Percentiles rank a stretch among this genome's conserved stretches.
Conservation (phyloP, 2,797 vertebrate genomes). For the Trachurus trachurus region DNA sequence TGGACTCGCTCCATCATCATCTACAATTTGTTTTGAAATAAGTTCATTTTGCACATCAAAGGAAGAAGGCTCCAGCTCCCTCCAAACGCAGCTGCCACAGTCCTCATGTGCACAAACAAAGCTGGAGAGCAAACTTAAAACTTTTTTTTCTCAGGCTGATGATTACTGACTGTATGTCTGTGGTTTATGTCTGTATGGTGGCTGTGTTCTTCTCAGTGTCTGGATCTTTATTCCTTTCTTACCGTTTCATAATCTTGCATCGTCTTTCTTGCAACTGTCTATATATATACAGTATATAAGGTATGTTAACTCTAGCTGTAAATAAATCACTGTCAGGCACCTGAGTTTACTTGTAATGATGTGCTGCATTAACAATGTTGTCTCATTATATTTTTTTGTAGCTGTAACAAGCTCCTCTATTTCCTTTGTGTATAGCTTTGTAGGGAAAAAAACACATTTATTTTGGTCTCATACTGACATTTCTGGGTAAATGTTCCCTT, state of each 20-base stretch:
- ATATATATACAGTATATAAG: not conserved
- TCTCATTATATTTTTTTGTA: not conserved
- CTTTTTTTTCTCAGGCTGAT: conserved; percentile 4
- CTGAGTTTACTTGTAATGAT: not conserved
- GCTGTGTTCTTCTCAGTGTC: not conserved
- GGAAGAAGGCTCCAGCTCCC: conserved; percentile 7
- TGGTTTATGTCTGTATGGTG: not conserved
- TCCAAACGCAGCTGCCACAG: conserved; percentile 20
- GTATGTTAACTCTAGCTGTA: not conserved
- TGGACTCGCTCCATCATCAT: conserved; percentile 10
- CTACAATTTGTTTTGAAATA: conserved; percentile 34
- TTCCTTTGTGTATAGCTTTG: not conserved
- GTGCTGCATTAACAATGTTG: not conserved
- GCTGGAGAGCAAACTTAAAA: conserved; percentile 17
- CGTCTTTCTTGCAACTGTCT: not conserved
- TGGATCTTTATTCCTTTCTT: not conserved
- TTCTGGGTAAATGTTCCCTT: not conserved
- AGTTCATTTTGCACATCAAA: conserved; percentile 49
- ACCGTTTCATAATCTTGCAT: not conserved
- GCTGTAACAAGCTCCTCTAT: not conserved
- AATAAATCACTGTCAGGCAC: not conserved
- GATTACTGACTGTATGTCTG: not conserved
- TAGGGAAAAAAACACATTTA: not conserved
- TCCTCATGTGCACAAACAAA: not conserved
- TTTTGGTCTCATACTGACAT: not conserved